These are phyloP conservation scores for Polyodon spathula DNA, from an alignment of 2,113 vertebrate genomes.

Conservation along the genomic window DNA sequence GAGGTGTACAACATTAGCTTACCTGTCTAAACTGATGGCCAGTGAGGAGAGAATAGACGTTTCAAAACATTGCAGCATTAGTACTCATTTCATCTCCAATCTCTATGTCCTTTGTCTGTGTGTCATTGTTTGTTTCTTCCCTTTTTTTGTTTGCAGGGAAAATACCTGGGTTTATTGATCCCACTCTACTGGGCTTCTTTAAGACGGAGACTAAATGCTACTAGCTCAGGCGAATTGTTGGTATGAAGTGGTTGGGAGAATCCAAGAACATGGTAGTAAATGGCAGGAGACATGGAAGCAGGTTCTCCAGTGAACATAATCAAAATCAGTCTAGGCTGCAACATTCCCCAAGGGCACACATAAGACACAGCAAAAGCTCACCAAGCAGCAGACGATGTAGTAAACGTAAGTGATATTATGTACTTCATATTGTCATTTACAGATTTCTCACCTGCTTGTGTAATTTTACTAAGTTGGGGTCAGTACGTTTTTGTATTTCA, in stretches of 20 bases:
- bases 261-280: conserved; percentile 99
- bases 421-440: background rate
- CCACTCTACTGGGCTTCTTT: conserved; percentile 58
- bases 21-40: no score
- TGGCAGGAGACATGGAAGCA: conserved; percentile 92
- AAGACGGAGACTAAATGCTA: conserved; percentile 92
- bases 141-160: conserved; percentile 28
- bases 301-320: conserved; percentile 72
- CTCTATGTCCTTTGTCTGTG: no score
- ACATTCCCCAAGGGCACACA: conserved; percentile 65
- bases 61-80: no score
- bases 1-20: no score
- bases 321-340: conserved; percentile 69
- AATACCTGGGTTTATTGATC: conserved; percentile 50
- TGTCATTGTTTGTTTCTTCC: background rate
- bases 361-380: conserved; percentile 62
- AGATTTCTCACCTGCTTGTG: no score
- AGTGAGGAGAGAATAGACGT: no score
- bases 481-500: no score
- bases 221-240: conserved; percentile 82
- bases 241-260: conserved; percentile 99
- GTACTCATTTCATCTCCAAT: no score
- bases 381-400: conserved; percentile 72
- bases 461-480: no score
- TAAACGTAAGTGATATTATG: conserved; percentile 68